Percentiles rank a stretch among this genome's conserved stretches.
Conservation (phyloP, 1,140 invertebrate species). For the Odontomachus brunneus region DNA sequence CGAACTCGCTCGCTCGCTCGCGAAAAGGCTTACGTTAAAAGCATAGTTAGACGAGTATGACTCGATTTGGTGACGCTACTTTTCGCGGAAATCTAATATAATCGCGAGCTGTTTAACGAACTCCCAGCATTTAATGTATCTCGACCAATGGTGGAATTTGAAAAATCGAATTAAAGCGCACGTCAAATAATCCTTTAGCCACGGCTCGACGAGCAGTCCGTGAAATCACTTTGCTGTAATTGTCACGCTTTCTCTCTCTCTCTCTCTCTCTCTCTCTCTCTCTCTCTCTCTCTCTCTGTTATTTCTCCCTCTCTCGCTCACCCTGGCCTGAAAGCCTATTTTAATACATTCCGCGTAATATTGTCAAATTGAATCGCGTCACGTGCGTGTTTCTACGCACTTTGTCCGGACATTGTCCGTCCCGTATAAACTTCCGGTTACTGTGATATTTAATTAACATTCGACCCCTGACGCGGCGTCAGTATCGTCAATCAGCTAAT, state of each 20-base stretch:
- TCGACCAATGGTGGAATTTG: slow-evolving; percentile 27
- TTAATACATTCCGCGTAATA: slow-evolving; percentile 43
- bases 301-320: slow-evolving; percentile 14
- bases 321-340: slow-evolving; percentile 31
- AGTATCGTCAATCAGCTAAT: slow-evolving; percentile 45
- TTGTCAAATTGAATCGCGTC: slow-evolving; percentile 42
- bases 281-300: slow-evolving; percentile 20
- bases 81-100: slow-evolving; percentile 40
- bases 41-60: slow-evolving; percentile 50
- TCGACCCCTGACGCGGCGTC: too few relatives aligned
- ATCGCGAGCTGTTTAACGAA: slow-evolving; percentile 48
- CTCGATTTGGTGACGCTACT: slow-evolving; percentile 31
- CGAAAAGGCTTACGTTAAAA: slow-evolving; percentile 54
- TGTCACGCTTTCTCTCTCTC: not conserved
- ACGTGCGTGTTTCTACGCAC: slow-evolving; percentile 16
- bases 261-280: slow-evolving; percentile 22
- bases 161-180: slow-evolving; percentile 66
- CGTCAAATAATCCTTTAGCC: slow-evolving; percentile 47
- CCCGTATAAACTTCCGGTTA: not conserved
- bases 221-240: slow-evolving; percentile 57
- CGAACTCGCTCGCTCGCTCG: slow-evolving; percentile 12
- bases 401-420: not conserved
- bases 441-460: slow-evolving; percentile 35
- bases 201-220: slow-evolving; percentile 39
- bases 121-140: slow-evolving; percentile 16